Conservation (phyloP, 1,140 invertebrate genomes). For the Archivesica marissinica region DNA sequence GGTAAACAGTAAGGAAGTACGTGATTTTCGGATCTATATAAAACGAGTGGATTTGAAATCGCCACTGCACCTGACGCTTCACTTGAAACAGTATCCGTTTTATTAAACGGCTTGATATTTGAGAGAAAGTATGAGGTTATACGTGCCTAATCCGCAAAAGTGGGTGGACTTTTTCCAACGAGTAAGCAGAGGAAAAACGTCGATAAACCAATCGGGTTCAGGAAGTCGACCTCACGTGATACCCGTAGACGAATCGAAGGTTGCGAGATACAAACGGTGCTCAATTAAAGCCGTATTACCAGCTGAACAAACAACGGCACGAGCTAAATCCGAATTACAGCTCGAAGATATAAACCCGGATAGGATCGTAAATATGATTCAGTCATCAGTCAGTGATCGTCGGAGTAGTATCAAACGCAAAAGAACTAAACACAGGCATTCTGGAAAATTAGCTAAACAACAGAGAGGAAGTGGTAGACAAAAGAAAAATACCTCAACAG, state of each 20-base stretch:
- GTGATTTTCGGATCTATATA: constrained; percentile 33
- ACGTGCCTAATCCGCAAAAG: constrained; percentile 56
- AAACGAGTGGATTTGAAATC: not conserved
- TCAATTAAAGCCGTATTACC: constrained; percentile 22
- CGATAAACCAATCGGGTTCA: not conserved
- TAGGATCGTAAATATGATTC: not conserved
- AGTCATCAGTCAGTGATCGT: constrained; percentile 7
- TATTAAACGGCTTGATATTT: too few relatives aligned
- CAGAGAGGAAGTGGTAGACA: not conserved
- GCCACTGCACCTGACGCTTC: constrained; percentile 35
- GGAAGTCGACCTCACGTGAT: not conserved
- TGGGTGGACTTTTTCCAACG: constrained; percentile 53
- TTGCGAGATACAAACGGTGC: not conserved
- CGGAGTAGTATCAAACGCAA: too few relatives aligned
- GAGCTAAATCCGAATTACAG: constrained; percentile 27
- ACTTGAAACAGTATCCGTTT: constrained; percentile 51
- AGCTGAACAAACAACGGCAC: constrained; percentile 29
- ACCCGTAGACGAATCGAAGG: not conserved
- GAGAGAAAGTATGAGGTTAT: not conserved
- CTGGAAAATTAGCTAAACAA: not conserved
- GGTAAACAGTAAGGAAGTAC: not conserved
- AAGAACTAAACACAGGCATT: not conserved
- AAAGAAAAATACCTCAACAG: not conserved
- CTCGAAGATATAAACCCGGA: constrained; percentile 23
- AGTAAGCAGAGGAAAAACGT: constrained; percentile 14